These are phyloP conservation scores for Hydrozoanthus gracilis DNA, from an alignment of 92 coral and sea anemone species.

Conservation along the genomic window DNA sequence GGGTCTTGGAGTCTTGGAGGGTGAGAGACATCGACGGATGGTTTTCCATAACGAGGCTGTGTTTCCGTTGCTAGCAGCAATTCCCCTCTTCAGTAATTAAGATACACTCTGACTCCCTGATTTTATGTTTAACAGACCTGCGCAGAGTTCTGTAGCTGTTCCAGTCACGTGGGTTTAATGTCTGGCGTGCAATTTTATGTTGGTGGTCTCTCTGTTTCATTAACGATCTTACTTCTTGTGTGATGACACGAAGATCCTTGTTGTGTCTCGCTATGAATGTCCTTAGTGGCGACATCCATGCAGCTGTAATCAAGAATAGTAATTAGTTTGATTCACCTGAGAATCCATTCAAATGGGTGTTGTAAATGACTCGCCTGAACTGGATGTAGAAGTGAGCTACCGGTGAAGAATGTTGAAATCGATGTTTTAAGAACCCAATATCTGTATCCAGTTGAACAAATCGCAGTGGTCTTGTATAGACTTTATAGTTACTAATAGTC, in stretches of 20 bases:
- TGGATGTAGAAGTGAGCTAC: too few species aligned
- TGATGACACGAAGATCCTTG: not conserved
- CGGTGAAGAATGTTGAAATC: too few species aligned
- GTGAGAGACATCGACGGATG: not conserved
- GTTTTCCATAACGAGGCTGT: conserved; percentile 5
- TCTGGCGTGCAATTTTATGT: conserved; percentile 10
- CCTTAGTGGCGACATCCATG: not conserved
- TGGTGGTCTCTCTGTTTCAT: conserved; percentile 4
- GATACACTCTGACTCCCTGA: conserved; percentile 13
- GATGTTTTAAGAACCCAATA: too few species aligned
- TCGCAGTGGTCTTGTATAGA: too few species aligned
- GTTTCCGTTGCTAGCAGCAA: not conserved
- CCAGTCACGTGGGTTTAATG: not conserved
- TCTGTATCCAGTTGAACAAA: too few species aligned
- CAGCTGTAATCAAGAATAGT: too few species aligned
- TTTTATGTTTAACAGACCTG: conserved; percentile 6
- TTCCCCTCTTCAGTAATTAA: not conserved
- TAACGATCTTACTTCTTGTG: conserved; percentile 3
- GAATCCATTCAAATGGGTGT: too few species aligned
- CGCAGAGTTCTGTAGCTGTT: conserved; percentile 4
- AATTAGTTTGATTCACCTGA: too few species aligned
- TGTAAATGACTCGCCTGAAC: too few species aligned
- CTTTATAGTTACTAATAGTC: too few species aligned
- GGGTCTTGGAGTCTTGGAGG: not conserved
- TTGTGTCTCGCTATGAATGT: not conserved